Evolutionary conservation across 2,113 vertebrate species (phyloP), one percentile per base, ranked within the genome.

Genomic region (Crotalus horridus): DNA sequence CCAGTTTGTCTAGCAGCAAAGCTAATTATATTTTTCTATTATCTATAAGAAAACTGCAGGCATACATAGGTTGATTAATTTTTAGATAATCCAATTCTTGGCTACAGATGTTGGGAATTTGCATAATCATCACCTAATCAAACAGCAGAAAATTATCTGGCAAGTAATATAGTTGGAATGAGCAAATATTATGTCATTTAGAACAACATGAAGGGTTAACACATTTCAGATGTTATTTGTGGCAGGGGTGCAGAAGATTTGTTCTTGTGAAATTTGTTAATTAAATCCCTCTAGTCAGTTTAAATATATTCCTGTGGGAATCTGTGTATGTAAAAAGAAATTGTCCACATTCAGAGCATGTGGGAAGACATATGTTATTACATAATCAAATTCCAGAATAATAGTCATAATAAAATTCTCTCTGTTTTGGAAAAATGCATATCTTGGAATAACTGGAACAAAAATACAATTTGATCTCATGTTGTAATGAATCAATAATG

Each of bases 221-320:
- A 85, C 5, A 58, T 26, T 48, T 85, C 86, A 33, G 26, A 51
- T 43, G 33, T 6, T 48, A 43, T 81, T 81, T 81, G 33, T 81
- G 74, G 74, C 74, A 21, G 74, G 33, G 74, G 74, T 33, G 33
- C 69, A 21, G 74, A 21, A 81, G 33, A 17, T 88, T 91, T 89
- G 33, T n/a, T 91, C 64, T 51, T 89, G 10, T 59, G 69, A n/a
- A 87, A 74, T 33, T 69, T 69, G 12, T 93, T 74, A 74, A 74
- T 56, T 11, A 56, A 21, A 69, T 15, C 6, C 58, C 69, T n/a
- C 56, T 86, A 89, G 20, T 46, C 51, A 85, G 29, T 81, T 90
- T 61, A 39, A 90, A 93, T 26, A 90, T 90, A 93, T 33, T 29
- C 54, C 81, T 93, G 13, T 61, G 69, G 23, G 88, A 56, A 93